phyloP scores from a whole-genome alignment of 2,797 vertebrate species.

The Hirundo rustica region DNA sequence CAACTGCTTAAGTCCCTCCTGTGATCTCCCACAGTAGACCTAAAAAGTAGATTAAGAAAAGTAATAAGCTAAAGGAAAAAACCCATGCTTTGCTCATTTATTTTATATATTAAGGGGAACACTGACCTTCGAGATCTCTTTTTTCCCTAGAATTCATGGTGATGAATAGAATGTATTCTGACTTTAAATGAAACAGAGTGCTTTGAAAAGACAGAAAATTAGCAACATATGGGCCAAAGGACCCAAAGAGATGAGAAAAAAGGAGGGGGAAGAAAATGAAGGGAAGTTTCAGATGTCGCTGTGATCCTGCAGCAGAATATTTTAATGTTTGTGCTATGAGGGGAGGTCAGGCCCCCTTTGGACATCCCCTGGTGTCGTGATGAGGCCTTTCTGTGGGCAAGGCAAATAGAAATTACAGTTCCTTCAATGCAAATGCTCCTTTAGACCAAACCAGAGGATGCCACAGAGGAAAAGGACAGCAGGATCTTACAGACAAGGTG shows the following conservation, averaged over 20 bases:
- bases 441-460: accelerated
- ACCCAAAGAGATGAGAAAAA: slow-evolving; percentile 69
- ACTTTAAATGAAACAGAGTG: slow-evolving; percentile 68
- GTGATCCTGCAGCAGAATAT: slow-evolving; percentile 35
- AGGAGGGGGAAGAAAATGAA: slow-evolving; percentile 45
- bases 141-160: slow-evolving; percentile 47
- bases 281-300: slow-evolving; percentile 64
- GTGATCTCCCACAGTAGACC: slow-evolving; percentile 64
- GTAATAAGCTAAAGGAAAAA: slow-evolving; percentile 36
- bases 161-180: slow-evolving; percentile 71
- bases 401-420: neutral
- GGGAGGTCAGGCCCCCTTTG: neutral
- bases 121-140: slow-evolving; percentile 63
- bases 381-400: neutral
- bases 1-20: slow-evolving; percentile 16
- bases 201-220: slow-evolving; percentile 79
- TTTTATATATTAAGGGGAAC: slow-evolving; percentile 66
- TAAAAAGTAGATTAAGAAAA: slow-evolving; percentile 68
- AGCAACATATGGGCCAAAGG: slow-evolving; percentile 80
- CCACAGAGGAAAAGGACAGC: neutral
- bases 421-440: neutral
- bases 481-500: neutral
- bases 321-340: neutral
- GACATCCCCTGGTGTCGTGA: neutral
- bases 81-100: slow-evolving; percentile 41